Conservation (phyloP, 2,888 invertebrate genomes). For the Arge pagana region DNA sequence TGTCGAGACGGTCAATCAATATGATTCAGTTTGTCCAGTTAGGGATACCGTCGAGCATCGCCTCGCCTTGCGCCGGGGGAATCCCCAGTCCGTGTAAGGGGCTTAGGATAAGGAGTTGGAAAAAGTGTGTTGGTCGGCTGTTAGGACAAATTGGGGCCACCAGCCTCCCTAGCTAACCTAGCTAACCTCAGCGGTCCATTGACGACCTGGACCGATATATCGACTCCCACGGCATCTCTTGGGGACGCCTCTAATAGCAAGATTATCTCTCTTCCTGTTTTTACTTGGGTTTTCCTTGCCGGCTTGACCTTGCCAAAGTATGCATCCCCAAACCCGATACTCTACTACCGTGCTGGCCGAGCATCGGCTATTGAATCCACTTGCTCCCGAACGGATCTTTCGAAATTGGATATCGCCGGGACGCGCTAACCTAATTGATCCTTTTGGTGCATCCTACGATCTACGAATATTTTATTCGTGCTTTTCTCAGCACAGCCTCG, state of each 20-base stretch:
- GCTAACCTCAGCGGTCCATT: slow-evolving; percentile 43
- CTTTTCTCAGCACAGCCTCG: too few relatives aligned
- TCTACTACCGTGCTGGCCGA: too few relatives aligned
- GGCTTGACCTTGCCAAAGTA: slow-evolving; percentile 12
- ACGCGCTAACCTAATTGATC: slow-evolving; percentile 7
- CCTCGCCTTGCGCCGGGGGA: slow-evolving; percentile 18
- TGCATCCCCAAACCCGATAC: too few relatives aligned
- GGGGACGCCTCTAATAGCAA: slow-evolving; percentile 57
- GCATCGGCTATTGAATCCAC: too few relatives aligned
- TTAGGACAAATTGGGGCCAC: slow-evolving; percentile 56
- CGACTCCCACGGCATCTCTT: slow-evolving; percentile 46
- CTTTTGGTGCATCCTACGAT: too few relatives aligned
- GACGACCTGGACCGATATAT: slow-evolving; percentile 49
- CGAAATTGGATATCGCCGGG: slow-evolving; percentile 1
- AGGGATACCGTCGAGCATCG: slow-evolving; percentile 30
- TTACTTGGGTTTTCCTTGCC: slow-evolving; percentile 13
- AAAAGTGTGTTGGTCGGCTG: slow-evolving; percentile 46
- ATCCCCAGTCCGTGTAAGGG: slow-evolving; percentile 30
- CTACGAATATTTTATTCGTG: too few relatives aligned
- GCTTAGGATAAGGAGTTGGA: slow-evolving; percentile 46
- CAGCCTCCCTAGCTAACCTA: slow-evolving; percentile 42
- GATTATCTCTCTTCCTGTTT: slow-evolving; percentile 50
- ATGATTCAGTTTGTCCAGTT: slow-evolving; percentile 52
- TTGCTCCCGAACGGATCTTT: slow-evolving; percentile 4
- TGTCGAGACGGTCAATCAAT: slow-evolving; percentile 50